These are phyloP conservation scores for Nomada fabriciana DNA, from an alignment of 2,888 invertebrate genomes.

Conservation along the genomic window DNA sequence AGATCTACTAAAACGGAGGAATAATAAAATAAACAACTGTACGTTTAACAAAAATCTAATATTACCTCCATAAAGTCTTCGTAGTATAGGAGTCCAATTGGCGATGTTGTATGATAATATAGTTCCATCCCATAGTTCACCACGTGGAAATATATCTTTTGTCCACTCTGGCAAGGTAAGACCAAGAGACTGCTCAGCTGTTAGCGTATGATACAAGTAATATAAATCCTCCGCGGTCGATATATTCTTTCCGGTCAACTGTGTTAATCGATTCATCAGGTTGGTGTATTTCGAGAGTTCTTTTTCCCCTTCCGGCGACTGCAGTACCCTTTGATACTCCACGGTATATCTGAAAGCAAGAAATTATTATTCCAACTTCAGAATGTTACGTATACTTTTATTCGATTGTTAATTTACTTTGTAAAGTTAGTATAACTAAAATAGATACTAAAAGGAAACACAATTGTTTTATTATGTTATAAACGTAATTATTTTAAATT, in stretches of 20 bases:
- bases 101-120: conserved; percentile 85
- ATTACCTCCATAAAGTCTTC: conserved; percentile 85
- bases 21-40: not conserved
- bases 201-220: conserved; percentile 74
- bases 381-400: too few species aligned
- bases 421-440: too few species aligned
- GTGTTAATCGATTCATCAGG: conserved; percentile 68
- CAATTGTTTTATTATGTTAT: too few species aligned
- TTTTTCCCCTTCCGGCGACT: conserved; percentile 48
- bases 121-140: conserved; percentile 85
- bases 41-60: not conserved
- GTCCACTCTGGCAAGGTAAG: conserved; percentile 86
- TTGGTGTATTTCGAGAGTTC: conserved; percentile 54
- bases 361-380: not conserved
- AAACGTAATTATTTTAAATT: too few species aligned
- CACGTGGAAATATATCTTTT: conserved; percentile 83
- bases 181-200: conserved; percentile 85
- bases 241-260: conserved; percentile 60
- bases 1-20: not conserved
- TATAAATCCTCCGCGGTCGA: conserved; percentile 57
- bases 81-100: conserved; percentile 85
- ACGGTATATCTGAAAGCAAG: conserved; percentile 64
- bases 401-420: too few species aligned
- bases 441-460: too few species aligned
- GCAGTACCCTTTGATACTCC: conserved; percentile 67